These are phyloP conservation scores for Grus americana DNA, from an alignment of 2,113 vertebrate species.

Conservation along the genomic window DNA sequence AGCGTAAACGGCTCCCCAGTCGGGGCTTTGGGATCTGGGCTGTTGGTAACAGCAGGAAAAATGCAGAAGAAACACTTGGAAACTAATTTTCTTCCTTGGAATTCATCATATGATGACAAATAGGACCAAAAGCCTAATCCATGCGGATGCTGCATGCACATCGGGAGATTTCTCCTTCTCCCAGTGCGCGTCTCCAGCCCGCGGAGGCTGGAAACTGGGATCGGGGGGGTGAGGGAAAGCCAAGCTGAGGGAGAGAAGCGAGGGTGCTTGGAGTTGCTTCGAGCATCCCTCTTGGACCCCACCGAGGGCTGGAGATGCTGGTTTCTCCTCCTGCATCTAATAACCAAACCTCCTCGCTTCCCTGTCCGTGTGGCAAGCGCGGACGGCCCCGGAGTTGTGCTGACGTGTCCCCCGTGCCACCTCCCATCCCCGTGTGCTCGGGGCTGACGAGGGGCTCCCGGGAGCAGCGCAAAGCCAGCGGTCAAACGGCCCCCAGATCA, in stretches of 20 bases:
- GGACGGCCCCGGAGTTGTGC: accelerated
- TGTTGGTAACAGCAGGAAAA: neutral
- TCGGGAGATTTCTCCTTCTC: neutral
- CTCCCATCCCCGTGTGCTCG: accelerated
- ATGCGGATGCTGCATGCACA: accelerated
- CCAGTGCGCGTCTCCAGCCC: accelerated
- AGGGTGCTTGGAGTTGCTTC: neutral
- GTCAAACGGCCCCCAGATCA: neutral
- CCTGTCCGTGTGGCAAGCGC: accelerated
- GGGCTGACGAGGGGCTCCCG: accelerated
- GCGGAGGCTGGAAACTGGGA: neutral
- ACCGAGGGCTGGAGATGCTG: neutral
- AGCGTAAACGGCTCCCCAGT: neutral
- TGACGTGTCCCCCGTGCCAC: neutral
- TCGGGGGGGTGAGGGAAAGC: neutral
- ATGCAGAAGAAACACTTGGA: neutral
- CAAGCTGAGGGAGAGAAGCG: neutral
- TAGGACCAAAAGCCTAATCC: neutral
- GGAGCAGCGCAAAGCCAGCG: neutral
- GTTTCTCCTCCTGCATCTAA: neutral
- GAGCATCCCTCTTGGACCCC: neutral
- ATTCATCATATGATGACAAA: neutral
- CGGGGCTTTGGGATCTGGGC: neutral
- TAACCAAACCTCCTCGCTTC: neutral
- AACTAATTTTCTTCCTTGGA: neutral